A percentile compares a stretch with the other conserved stretches of the same genome.
Conservation (phyloP, 2,888 invertebrate genomes). For the Parnassius orleans region DNA sequence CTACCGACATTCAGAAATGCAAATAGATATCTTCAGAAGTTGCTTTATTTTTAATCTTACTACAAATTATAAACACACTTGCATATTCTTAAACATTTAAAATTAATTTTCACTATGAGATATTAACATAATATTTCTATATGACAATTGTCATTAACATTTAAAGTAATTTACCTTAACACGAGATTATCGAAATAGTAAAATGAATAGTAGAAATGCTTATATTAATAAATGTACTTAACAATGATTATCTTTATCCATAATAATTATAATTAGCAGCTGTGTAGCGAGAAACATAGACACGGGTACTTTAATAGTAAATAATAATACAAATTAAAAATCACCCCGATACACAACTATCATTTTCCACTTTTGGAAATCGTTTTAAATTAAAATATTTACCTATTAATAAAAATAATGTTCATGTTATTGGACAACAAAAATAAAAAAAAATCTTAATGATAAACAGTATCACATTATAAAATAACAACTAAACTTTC, state of each 20-base stretch:
- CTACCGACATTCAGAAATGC: slow-evolving; percentile 19
- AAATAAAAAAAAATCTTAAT: neutral
- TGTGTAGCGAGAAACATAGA: too few relatives aligned
- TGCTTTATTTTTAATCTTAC: neutral
- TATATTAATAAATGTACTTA: neutral
- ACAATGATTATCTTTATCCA: too few relatives aligned
- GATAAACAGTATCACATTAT: neutral
- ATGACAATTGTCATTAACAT: neutral
- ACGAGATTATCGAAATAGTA: neutral
- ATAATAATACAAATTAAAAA: neutral
- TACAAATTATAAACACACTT: neutral
- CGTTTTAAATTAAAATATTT: neutral
- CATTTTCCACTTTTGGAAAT: too few relatives aligned
- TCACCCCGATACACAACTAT: neutral
- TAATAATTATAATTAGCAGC: too few relatives aligned
- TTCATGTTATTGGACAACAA: neutral
- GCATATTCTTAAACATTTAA: neutral
- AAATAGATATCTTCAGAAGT: neutral
- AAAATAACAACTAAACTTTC: neutral
- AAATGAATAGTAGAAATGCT: neutral
- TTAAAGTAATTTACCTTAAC: neutral
- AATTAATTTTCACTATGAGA: neutral
- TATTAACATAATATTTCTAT: neutral
- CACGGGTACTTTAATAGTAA: neutral
- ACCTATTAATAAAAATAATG: neutral